Conservation (phyloP, 2,797 vertebrate genomes). For the Acridotheres tristis region DNA sequence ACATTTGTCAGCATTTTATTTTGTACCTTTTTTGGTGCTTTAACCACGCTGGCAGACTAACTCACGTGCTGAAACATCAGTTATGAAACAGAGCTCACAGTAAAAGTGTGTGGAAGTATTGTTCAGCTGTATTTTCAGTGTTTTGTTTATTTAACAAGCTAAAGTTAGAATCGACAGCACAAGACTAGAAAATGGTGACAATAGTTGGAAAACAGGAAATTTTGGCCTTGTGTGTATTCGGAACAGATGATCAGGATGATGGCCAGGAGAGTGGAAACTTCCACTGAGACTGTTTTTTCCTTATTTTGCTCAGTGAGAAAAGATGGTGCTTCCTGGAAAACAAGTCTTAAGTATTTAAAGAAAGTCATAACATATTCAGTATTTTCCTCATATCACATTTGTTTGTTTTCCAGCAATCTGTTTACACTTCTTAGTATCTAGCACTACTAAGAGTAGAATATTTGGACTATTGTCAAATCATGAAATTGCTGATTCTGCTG, state of each 20-base stretch:
- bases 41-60: not conserved
- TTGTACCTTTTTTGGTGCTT: not conserved
- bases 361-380: constrained; percentile 19
- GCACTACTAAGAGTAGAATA: constrained; percentile 9
- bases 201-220: constrained; percentile 98
- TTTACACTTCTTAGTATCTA: not conserved
- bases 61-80: not conserved
- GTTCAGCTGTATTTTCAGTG: constrained; percentile 66
- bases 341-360: constrained; percentile 75
- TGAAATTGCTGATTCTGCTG: not conserved
- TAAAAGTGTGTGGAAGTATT: constrained; percentile 27
- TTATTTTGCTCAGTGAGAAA: constrained; percentile 83
- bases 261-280: constrained; percentile 97
- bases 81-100: not conserved
- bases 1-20: not conserved
- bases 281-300: constrained; percentile 89
- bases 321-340: constrained; percentile 90
- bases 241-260: constrained; percentile 98
- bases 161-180: constrained; percentile 83
- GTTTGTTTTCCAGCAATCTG: constrained; percentile 54
- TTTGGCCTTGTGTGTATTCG: constrained; percentile 90
- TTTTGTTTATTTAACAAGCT: constrained; percentile 80
- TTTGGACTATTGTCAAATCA: not conserved
- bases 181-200: constrained; percentile 87
- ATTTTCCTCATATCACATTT: constrained; percentile 47